Base-by-base conservation (phyloP, 2,888 invertebrate genomes). In the Charanyca ferruginea region DNA sequence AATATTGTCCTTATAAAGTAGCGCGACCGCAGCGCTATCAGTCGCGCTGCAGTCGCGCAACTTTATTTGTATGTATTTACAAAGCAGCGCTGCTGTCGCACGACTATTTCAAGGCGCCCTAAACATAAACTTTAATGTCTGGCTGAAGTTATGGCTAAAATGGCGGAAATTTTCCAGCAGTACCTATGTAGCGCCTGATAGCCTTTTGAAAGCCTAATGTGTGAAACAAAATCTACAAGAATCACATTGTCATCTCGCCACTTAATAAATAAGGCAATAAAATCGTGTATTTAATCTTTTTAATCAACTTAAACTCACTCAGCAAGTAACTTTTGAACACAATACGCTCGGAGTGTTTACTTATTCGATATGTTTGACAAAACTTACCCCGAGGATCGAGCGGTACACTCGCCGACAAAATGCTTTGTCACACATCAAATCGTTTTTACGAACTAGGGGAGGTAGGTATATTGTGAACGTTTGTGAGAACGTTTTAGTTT, bases 281-380 rank as follows among this genome's bases (percentile, higher is more conserved):
- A 44, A 55, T 23, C 22, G 16, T n/a, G 16, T 38, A 44, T 45
- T 69, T 48, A 69, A 76, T 76, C 42, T 59, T 62, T 49, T 61
- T 75, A 75, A 62, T 66, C 44, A 61, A 62, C 32, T 71, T 71
- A 71, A 58, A 22, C 13, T 42, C 55, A 1, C 28, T 9, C 48
- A 32, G 44, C 71, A 55, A 52, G 58, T 76, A 52, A 77, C 48
- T 66, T 77, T 66, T 55, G 60, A 59, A 73, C 73, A 66, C 62
- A 77, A 72, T 77, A 77, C 73, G 35, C 18, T 53, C 11, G 20
- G 42, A 52, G 51, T 77, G 66, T 75, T 77, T 66, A 72, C 62
- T 55, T 55, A 28, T 35, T 44, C 66, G 75, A 75, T 72, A 75
- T 77, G 66, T 77, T 71, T 75, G 73, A 57, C 49, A 66, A 66